Conservation (phyloP, 2,797 vertebrate genomes). For the Mareca penelope region DNA sequence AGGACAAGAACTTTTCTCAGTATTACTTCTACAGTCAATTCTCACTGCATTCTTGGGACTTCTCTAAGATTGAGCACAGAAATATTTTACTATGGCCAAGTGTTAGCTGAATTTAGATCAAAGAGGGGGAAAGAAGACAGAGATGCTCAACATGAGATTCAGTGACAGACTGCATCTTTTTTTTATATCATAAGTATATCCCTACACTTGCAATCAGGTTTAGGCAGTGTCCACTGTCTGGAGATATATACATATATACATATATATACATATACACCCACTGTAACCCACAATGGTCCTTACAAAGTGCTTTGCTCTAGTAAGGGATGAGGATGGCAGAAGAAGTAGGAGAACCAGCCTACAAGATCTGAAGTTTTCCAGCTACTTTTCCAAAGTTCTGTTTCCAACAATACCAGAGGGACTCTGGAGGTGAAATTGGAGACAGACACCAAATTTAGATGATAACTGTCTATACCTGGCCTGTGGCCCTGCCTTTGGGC, state of each 20-base stretch:
- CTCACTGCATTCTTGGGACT: neutral
- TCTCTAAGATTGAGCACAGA: neutral
- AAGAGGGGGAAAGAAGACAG: neutral
- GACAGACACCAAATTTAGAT: neutral
- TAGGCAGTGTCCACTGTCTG: neutral
- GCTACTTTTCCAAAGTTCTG: neutral
- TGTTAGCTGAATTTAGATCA: neutral
- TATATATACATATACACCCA: no score
- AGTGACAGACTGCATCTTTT: neutral
- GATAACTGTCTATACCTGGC: neutral
- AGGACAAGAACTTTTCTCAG: neutral
- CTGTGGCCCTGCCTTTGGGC: neutral
- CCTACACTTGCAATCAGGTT: neutral
- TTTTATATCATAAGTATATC: neutral
- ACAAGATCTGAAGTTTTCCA: neutral
- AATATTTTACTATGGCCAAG: neutral
- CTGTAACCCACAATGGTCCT: neutral
- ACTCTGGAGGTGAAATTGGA: neutral
- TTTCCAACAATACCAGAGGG: neutral
- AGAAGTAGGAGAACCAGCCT: neutral
- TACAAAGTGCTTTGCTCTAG: neutral
- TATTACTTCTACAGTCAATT: neutral
- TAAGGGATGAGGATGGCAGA: neutral
- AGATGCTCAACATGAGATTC: neutral
- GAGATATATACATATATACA: neutral